These are phyloP conservation scores for Manis crassicaudata DNA, from an alignment of 2,797 vertebrate species.

Conservation along the genomic window DNA sequence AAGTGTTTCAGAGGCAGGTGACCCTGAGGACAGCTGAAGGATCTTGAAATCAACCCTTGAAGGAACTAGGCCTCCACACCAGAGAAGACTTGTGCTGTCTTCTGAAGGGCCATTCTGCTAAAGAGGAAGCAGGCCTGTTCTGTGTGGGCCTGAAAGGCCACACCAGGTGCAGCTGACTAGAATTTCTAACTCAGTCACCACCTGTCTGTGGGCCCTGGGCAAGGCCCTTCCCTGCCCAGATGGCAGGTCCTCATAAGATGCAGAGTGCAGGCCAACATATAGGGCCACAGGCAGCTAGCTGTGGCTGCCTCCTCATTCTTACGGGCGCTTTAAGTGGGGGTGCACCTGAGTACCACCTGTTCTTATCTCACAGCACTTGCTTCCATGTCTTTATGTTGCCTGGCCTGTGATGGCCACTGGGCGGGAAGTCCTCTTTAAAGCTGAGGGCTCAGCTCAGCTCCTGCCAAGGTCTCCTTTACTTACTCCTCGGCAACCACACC, in stretches of 20 bases:
- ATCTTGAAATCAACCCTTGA: background rate
- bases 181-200: background rate
- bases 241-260: background rate
- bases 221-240: background rate
- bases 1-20: background rate
- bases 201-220: background rate
- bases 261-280: background rate
- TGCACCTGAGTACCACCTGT: background rate
- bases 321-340: background rate
- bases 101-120: background rate
- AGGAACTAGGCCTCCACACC: background rate
- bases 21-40: background rate
- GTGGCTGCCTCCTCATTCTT: background rate
- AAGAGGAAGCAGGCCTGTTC: background rate
- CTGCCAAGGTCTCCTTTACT: background rate
- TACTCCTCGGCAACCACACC: fast-evolving
- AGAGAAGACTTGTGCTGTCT: background rate
- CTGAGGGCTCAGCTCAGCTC: background rate
- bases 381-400: background rate
- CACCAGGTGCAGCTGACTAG: background rate
- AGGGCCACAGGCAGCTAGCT: fast-evolving
- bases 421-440: background rate
- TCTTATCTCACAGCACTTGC: background rate
- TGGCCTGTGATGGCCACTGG: background rate
- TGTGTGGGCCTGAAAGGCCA: background rate